phyloP scores from a whole-genome alignment of 1,140 invertebrate genomes.

The Drosophila novamexicana region DNA sequence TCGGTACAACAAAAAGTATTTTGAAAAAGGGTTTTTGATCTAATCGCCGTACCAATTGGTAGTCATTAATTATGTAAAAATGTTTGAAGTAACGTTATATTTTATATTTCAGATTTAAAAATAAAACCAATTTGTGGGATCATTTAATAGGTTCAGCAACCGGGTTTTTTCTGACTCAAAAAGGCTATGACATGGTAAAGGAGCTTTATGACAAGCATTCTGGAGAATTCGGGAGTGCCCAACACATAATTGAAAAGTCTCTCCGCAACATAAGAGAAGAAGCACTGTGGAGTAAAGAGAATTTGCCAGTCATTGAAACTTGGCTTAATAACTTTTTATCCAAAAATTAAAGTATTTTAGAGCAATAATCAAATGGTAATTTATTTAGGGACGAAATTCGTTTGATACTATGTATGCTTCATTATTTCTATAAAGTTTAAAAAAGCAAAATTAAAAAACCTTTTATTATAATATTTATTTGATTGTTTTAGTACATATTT shows the following conservation, averaged over 20 bases:
- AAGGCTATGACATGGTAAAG: constrained; percentile 88
- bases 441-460: too few relatives aligned
- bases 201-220: constrained; percentile 86
- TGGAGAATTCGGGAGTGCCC: constrained; percentile 88
- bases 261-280: constrained; percentile 89
- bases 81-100: neutral
- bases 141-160: constrained; percentile 89
- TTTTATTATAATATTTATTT: too few relatives aligned
- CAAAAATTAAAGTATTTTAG: constrained; percentile 12
- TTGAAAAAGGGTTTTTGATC: too few relatives aligned
- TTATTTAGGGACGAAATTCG: too few relatives aligned
- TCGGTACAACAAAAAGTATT: too few relatives aligned
- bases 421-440: too few relatives aligned
- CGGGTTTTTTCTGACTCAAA: constrained; percentile 89
- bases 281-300: constrained; percentile 89
- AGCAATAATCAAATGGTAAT: too few relatives aligned
- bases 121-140: constrained; percentile 89
- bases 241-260: constrained; percentile 88
- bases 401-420: too few relatives aligned
- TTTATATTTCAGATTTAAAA: constrained; percentile 86
- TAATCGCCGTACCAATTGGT: too few relatives aligned
- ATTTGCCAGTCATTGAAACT: constrained; percentile 88
- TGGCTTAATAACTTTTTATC: constrained; percentile 87
- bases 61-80: too few relatives aligned
- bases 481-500: too few relatives aligned